These are phyloP conservation scores for Etheostoma perlongum DNA, from an alignment of 2,797 vertebrate genomes.

Conservation along the genomic window DNA sequence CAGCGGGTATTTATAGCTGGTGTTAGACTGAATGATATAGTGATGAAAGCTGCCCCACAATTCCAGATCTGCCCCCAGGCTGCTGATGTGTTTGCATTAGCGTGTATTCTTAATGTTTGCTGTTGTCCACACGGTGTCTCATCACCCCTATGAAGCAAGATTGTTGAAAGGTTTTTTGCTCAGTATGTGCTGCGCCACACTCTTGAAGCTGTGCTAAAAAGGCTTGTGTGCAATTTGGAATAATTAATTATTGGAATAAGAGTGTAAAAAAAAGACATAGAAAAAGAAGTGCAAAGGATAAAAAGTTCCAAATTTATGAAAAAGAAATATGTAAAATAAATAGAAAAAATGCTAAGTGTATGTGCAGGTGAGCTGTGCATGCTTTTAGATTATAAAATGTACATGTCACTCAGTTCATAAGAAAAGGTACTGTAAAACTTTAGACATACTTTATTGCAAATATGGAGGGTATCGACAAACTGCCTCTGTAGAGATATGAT, in stretches of 20 bases:
- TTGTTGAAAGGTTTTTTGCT: not conserved
- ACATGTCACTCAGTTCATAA: not conserved
- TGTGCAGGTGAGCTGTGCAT: not conserved
- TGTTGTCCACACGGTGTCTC: constrained; percentile 19
- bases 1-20: constrained; percentile 78
- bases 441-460: not conserved
- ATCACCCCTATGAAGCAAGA: not conserved
- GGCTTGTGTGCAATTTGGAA: not conserved
- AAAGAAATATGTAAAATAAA: too few relatives aligned
- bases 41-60: constrained; percentile 77
- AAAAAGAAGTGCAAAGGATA: not conserved
- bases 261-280: too few relatives aligned
- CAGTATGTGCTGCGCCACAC: not conserved
- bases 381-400: not conserved
- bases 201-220: not conserved
- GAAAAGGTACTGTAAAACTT: not conserved
- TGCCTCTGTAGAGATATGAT: not conserved
- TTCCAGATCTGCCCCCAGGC: constrained; percentile 57
- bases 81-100: constrained; percentile 42
- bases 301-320: not conserved
- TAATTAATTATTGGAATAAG: not conserved
- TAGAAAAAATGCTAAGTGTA: not conserved
- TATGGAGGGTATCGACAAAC: not conserved
- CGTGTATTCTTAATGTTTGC: constrained; percentile 20
- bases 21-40: constrained; percentile 68